A percentile compares a stretch with the other conserved stretches of the same genome.
These are phyloP conservation scores for Lichenostomus cassidix DNA, from an alignment of 2,113 vertebrate genomes.

Conservation along the genomic window DNA sequence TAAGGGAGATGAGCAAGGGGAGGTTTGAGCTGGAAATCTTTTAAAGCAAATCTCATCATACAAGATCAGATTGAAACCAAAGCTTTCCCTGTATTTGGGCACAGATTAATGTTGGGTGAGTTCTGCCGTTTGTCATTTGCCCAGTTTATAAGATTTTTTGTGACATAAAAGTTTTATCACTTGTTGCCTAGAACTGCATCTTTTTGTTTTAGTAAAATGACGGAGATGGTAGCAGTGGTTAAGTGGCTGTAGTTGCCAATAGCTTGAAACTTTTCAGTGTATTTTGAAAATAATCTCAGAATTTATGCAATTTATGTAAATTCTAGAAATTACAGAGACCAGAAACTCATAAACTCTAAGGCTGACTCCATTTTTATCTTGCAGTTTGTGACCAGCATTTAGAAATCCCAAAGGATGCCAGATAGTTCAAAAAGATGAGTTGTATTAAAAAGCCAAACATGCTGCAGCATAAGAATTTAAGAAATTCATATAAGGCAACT, in stretches of 20 bases:
- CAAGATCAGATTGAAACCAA: not conserved
- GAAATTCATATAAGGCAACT: not conserved
- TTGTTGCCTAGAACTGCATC: not conserved
- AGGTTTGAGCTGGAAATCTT: not conserved
- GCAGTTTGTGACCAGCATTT: not conserved
- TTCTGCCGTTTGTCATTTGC: not conserved
- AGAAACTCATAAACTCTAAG: not conserved
- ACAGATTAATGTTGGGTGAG: not conserved
- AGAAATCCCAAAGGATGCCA: slow-evolving; percentile 35
- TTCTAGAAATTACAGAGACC: not conserved
- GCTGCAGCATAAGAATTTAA: not conserved
- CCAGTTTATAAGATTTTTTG: not conserved
- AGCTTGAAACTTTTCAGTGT: not conserved
- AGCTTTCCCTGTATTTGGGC: not conserved
- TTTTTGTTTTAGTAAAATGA: not conserved
- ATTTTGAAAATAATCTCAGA: not conserved
- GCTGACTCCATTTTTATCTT: not conserved
- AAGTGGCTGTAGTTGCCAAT: not conserved
- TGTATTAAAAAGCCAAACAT: not conserved
- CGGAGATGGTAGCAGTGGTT: not conserved
- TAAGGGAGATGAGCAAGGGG: not conserved
- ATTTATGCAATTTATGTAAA: not conserved
- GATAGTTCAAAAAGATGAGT: not conserved
- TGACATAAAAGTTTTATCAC: not conserved
- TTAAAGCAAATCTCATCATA: not conserved